phyloP scores from a whole-genome alignment of 1,140 invertebrate genomes.

The Proctacanthus coquilletti region DNA sequence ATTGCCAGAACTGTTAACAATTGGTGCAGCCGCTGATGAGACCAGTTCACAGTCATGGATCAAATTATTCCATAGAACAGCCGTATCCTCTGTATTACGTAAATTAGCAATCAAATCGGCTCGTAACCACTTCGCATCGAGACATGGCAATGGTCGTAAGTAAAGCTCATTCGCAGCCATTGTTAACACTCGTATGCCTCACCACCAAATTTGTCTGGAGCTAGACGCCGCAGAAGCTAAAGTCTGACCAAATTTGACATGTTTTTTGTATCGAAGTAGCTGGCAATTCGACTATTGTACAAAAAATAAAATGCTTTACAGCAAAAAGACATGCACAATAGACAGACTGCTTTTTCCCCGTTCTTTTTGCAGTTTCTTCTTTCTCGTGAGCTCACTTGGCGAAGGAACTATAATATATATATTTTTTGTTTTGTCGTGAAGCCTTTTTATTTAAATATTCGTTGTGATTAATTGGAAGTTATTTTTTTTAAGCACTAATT shows the following conservation, averaged over 20 bases:
- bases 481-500: background rate
- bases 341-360: background rate
- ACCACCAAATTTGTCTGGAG: background rate
- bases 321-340: background rate
- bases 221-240: background rate
- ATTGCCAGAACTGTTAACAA: slow-evolving; percentile 19
- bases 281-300: background rate
- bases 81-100: slow-evolving; percentile 18
- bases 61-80: slow-evolving; percentile 26
- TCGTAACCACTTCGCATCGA: slow-evolving; percentile 27
- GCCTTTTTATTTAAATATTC: background rate
- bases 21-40: slow-evolving; percentile 15
- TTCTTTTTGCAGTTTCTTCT: background rate
- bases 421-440: background rate
- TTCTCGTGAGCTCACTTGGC: background rate
- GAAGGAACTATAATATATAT: background rate
- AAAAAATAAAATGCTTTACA: background rate
- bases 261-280: background rate
- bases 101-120: slow-evolving; percentile 26
- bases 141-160: slow-evolving; percentile 22
- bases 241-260: background rate
- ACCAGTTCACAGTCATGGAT: slow-evolving; percentile 28
- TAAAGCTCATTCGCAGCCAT: slow-evolving; percentile 16
- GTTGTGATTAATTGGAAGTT: background rate
- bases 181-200: background rate